Evolutionary conservation across 2,797 vertebrate genomes (phyloP), one percentile per base, ranked within the genome.

Genomic region (Spea hammondii): DNA sequence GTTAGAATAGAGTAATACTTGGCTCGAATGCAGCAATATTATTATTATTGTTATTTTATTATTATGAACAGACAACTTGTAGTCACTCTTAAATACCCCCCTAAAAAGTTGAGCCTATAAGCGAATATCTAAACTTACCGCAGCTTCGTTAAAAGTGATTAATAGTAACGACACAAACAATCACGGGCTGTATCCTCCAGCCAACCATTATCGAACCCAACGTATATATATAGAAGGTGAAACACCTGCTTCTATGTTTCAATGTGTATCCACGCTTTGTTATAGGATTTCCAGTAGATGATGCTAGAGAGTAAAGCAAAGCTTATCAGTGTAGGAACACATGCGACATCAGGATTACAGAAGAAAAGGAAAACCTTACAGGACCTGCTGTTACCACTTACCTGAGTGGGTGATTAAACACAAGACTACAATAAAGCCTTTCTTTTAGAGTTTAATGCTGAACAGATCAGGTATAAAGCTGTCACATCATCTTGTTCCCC

Each of bases 251-350:
- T 72, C 69, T 72, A 47, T 72, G 10, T 81, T 57, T 60, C 4
- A 14, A 88, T 90, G 90, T 83, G 90, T 90, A 90, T 86, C 88
- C 84, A 84, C 85, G 90, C 90, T 87, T 90, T 91, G 12, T 92
- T 92, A 84, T 89, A 86, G 86, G 86, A 86, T 86, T 91, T 92
- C 92, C 92, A 92, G 92, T 92, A 93, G 92, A 92, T 93, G 92
- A 89, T 91, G 91, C 92, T 93, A 89, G 85, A 92, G 92, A 93
- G 92, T 91, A 93, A 89, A 91, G 90, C 85, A 92, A 90, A 86
- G 84, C 88, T 87, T 82, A 55, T 84, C 88, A 78, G 86, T 85
- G 80, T 64, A 75, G 80, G 66, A 80, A 83, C 67, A 85, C 83
- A 83, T 88, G 32, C 32, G 85, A 86, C 85, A 83, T 81, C 67